These are phyloP conservation scores for Erythrocebus patas DNA, from an alignment of 2,113 vertebrate species.

Conservation along the genomic window DNA sequence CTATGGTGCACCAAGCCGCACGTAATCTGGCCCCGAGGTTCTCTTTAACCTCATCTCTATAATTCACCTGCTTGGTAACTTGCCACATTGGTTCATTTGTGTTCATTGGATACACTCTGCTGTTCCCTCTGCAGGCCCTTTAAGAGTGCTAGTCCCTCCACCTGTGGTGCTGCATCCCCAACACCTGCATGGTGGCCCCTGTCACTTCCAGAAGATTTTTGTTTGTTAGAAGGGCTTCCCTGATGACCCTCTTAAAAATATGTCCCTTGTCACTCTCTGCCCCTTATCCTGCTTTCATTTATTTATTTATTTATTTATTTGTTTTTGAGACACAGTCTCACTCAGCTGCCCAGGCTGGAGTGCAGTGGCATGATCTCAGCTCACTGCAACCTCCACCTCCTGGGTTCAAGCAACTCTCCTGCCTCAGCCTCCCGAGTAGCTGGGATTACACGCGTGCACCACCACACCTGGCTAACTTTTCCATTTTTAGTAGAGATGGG, in stretches of 20 bases:
- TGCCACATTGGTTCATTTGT: accelerated
- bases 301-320: too few species aligned
- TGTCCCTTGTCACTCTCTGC: not conserved
- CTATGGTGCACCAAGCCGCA: accelerated
- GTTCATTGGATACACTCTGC: too few species aligned
- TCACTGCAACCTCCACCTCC: too few species aligned
- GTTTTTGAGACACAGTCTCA: too few species aligned
- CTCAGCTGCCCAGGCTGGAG: too few species aligned
- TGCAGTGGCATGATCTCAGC: too few species aligned
- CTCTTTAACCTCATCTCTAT: not conserved
- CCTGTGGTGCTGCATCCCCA: not conserved
- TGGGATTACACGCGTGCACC: too few species aligned
- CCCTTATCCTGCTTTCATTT: not conserved
- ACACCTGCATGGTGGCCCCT: not conserved
- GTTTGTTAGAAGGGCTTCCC: not conserved
- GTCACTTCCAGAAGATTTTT: not conserved
- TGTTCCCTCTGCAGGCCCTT: not conserved
- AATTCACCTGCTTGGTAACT: not conserved
- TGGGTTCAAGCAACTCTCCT: too few species aligned
- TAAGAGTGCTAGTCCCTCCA: too few species aligned
- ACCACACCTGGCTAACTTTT: too few species aligned
- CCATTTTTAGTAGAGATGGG: too few species aligned
- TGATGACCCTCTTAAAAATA: not conserved
- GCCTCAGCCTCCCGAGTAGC: too few species aligned
- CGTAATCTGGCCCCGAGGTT: accelerated